Conservation (phyloP, 2,888 invertebrate genomes). For the Oscheius myriophilus region DNA sequence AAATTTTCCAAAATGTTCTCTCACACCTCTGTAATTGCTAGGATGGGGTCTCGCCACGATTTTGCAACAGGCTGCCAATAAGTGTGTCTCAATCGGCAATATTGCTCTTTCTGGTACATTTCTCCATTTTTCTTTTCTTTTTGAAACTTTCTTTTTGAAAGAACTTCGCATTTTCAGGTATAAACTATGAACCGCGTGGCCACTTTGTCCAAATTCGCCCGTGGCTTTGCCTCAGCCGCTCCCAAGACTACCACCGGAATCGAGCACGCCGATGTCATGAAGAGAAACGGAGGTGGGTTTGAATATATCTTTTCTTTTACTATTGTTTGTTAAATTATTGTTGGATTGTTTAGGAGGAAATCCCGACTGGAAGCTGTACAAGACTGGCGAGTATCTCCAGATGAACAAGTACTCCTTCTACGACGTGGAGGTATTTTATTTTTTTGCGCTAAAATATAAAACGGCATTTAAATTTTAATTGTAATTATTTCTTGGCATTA, state of each 20-base stretch:
- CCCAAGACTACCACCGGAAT: constrained; percentile 63
- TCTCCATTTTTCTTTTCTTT: not conserved
- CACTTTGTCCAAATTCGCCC: constrained; percentile 7
- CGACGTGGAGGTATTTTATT: constrained; percentile 58
- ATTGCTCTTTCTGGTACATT: not conserved
- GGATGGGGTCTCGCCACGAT: too few species aligned
- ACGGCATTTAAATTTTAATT: too few species aligned
- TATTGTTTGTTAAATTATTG: not conserved
- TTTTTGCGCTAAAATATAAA: not conserved
- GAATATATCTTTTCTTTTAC: not conserved
- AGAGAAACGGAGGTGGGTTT: constrained; percentile 44
- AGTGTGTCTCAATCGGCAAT: not conserved
- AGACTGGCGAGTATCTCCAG: constrained; percentile 66
- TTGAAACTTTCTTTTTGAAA: not conserved
- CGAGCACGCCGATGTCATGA: constrained; percentile 66
- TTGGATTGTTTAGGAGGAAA: constrained; percentile 43
- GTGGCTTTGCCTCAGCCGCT: constrained; percentile 45
- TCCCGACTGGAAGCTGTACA: constrained; percentile 61
- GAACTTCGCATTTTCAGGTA: constrained; percentile 1
- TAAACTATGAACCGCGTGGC: constrained; percentile 14
- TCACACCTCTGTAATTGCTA: too few species aligned
- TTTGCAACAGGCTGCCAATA: too few species aligned
- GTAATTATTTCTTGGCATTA: too few species aligned
- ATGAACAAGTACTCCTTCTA: constrained; percentile 66
- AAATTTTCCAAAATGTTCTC: too few species aligned